Base-by-base conservation (phyloP, 1,140 invertebrate species). In the Campoletis sonorensis region DNA sequence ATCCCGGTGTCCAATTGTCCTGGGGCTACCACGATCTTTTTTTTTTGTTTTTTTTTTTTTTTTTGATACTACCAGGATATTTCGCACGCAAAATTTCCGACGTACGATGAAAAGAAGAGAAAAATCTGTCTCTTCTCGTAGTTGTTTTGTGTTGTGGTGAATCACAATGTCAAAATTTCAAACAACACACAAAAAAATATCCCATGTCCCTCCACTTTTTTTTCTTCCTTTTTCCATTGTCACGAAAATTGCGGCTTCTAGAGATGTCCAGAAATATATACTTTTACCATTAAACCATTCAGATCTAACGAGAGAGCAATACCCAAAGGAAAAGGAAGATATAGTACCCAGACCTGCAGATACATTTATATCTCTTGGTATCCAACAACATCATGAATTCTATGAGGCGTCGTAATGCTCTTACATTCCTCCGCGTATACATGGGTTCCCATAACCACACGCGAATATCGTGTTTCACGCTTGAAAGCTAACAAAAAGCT, bases 1-100 rank as follows among this genome's bases (percentile, higher is more conserved):
- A 85, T 83, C 79, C 84, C 51, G 73, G 73, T 79, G 68, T 71
- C 73, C 79, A 67, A 78, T 76, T 83, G 68, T 61, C 79, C 84
- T 76, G 18, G 64, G 84, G 81, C 80, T 79, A 30, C 11, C 4
- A 13, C 54, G 15, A n/a, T 10, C 16, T 18, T 54, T 75, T 23
- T n/a, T n/a, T n/a, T n/a, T n/a, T n/a, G 27, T 64, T 64, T 64
- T n/a, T 64, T 64, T 64, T 64, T 64, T 64, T 64, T n/a, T 64
- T 64, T 64, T 27, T 23, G 10, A 64, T 64, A n/a, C 16, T 54
- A 13, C 51, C 26, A 64, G 4, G 54, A 23, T 26, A 64, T n/a
- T 64, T 23, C 21, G 61, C 61, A 64, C 21, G 30, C 54, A 37
- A 13, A 30, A 27, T 77, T 77, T 77, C 18, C 30, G 15, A 51